Percentiles rank a stretch among this genome's conserved stretches.
Conservation (phyloP, 2,797 vertebrate genomes). For the Danio choprae region DNA sequence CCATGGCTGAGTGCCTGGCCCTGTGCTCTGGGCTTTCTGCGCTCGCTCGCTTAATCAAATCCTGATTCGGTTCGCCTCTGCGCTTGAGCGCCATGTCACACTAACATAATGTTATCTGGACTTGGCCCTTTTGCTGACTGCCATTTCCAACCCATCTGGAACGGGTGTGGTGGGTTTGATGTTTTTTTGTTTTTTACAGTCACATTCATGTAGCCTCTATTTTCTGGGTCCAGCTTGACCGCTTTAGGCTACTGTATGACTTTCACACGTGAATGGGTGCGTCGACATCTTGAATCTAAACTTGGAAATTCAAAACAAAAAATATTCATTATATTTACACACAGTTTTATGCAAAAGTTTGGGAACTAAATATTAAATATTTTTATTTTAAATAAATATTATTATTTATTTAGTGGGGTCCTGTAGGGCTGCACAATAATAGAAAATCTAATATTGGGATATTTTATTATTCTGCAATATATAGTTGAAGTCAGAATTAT, state of each 20-base stretch:
- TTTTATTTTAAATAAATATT: too few relatives aligned
- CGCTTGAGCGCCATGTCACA: constrained; percentile 53
- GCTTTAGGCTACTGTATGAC: constrained; percentile 10
- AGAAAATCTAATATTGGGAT: too few relatives aligned
- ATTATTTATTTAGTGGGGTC: too few relatives aligned
- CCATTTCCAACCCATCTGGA: constrained; percentile 45
- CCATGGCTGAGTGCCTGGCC: constrained; percentile 53
- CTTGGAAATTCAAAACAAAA: too few relatives aligned
- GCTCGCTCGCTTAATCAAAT: constrained; percentile 49
- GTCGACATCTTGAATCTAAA: not conserved
- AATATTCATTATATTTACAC: not conserved
- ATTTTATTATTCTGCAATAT: too few relatives aligned
- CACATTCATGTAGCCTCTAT: constrained; percentile 30
- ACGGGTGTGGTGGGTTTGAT: constrained; percentile 11
- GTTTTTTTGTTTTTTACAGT: constrained; percentile 34
- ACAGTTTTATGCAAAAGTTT: too few relatives aligned
- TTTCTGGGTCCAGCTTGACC: constrained; percentile 27
- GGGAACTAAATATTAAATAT: too few relatives aligned
- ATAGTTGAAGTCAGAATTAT: too few relatives aligned
- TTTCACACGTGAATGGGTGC: not conserved
- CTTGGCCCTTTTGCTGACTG: constrained; percentile 29
- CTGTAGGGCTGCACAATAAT: too few relatives aligned
- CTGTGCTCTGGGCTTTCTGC: constrained; percentile 38
- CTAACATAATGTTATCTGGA: constrained; percentile 49
- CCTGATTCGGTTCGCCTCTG: constrained; percentile 42